A percentile compares a stretch with the other conserved stretches of the same genome.
These are phyloP conservation scores for Ceratoteleas bidentatus DNA, from an alignment of 1,140 invertebrate genomes.

Conservation along the genomic window DNA sequence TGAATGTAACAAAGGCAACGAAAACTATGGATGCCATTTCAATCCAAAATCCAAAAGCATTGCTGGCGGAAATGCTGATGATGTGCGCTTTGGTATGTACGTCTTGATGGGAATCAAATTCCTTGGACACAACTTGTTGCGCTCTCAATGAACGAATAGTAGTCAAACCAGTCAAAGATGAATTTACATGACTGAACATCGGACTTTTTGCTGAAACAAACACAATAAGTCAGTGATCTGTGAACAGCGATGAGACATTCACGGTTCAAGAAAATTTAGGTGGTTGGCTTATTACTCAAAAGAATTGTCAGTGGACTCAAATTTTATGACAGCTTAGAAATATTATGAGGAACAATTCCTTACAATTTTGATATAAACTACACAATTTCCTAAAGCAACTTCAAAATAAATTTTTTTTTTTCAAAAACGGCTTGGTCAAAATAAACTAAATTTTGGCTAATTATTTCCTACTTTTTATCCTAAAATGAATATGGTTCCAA, in stretches of 20 bases:
- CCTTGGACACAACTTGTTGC: constrained; percentile 86
- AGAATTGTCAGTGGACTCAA: too few relatives aligned
- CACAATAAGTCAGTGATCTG: too few relatives aligned
- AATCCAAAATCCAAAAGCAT: constrained; percentile 91
- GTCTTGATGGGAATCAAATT: constrained; percentile 88
- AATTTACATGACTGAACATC: constrained; percentile 89
- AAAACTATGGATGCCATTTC: constrained; percentile 88
- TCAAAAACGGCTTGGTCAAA: too few relatives aligned
- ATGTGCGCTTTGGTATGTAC: constrained; percentile 85
- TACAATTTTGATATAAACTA: too few relatives aligned
- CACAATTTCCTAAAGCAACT: too few relatives aligned
- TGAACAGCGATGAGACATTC: not conserved
- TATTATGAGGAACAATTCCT: too few relatives aligned
- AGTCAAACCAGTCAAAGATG: constrained; percentile 89
- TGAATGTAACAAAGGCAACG: constrained; percentile 86
- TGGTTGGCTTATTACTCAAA: not conserved
- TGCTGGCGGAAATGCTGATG: constrained; percentile 86
- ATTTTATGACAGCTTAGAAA: too few relatives aligned
- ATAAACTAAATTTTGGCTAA: too few relatives aligned
- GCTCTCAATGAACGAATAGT: constrained; percentile 89
- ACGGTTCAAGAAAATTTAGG: not conserved
- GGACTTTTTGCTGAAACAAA: constrained; percentile 84
- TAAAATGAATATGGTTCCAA: too few relatives aligned
- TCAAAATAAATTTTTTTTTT: too few relatives aligned
- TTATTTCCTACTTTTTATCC: too few relatives aligned